phyloP scores from a whole-genome alignment of 2,797 vertebrate genomes.

The Silurus lanzhouensis region DNA sequence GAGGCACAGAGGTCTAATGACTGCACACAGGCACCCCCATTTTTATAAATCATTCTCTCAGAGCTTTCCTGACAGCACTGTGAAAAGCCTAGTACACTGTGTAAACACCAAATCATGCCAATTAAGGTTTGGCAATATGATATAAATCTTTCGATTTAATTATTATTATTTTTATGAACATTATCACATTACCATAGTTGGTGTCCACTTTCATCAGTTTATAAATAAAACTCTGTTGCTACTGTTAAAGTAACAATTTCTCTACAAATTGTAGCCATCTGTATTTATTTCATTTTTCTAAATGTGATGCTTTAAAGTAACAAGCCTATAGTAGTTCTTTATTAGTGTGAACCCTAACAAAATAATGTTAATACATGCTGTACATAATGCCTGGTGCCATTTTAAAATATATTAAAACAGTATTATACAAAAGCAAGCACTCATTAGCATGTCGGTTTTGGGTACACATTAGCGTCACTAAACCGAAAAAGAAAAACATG shows the following conservation, averaged over 20 bases:
- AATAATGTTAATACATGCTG: no score
- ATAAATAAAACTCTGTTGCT: background rate
- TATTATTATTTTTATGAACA: background rate
- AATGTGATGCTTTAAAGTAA: background rate
- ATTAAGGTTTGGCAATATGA: background rate
- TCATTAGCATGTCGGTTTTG: background rate
- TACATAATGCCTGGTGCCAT: no score
- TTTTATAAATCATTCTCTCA: background rate
- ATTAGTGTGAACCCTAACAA: background rate
- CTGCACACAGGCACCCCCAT: background rate
- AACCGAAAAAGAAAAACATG: background rate
- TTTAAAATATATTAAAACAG: background rate
- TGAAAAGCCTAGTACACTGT: conserved; percentile 3
- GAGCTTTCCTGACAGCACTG: conserved; percentile 18
- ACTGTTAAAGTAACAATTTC: background rate
- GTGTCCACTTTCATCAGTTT: background rate
- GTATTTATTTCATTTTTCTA: no score
- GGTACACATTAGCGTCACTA: background rate
- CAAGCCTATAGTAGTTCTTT: background rate
- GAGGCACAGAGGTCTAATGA: conserved; percentile 8
- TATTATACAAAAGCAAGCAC: background rate
- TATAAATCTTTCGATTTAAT: background rate
- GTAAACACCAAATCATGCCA: background rate
- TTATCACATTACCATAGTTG: background rate
- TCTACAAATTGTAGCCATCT: background rate